A percentile compares a stretch with the other conserved stretches of the same genome.
Conservation (phyloP, 2,113 vertebrate species). For the Marmota flaviventris region DNA sequence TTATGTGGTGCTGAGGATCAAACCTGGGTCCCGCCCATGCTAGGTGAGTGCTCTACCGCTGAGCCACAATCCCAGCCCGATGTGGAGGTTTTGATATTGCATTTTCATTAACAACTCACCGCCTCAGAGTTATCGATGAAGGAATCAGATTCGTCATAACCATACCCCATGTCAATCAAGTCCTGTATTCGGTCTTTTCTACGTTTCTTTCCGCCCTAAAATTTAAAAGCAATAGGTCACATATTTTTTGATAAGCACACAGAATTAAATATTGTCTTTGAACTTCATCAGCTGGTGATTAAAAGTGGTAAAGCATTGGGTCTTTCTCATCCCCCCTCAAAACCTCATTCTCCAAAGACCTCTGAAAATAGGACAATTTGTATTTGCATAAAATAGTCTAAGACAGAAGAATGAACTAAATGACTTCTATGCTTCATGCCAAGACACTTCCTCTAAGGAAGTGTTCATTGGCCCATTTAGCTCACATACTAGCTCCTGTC, state of each 20-base stretch:
- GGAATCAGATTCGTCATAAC: conserved; percentile 97
- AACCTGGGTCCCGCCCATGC: no score
- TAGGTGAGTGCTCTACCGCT: no score
- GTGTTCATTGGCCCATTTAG: neutral
- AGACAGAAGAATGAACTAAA: conserved; percentile 42
- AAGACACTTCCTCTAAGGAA: conserved; percentile 1
- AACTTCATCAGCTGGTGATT: conserved; percentile 31
- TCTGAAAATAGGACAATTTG: conserved; percentile 23
- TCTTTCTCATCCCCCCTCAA: neutral
- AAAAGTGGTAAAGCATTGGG: neutral
- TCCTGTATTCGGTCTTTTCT: conserved; percentile 95
- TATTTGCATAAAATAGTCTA: conserved; percentile 37
- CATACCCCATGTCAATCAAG: conserved; percentile 96
- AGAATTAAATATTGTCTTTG: conserved; percentile 26
- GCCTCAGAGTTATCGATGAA: conserved; percentile 99
- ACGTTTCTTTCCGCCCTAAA: conserved; percentile 91
- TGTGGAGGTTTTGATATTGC: neutral
- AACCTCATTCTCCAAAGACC: neutral
- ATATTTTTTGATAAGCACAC: neutral
- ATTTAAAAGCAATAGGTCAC: conserved; percentile 37
- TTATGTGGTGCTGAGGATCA: no score
- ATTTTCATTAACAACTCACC: conserved; percentile 88
- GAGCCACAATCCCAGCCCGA: no score
- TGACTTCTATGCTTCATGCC: neutral
- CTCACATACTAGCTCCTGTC: neutral